These are phyloP conservation scores for Megastigmus dorsalis DNA, from an alignment of 2,888 invertebrate species.

Conservation along the genomic window DNA sequence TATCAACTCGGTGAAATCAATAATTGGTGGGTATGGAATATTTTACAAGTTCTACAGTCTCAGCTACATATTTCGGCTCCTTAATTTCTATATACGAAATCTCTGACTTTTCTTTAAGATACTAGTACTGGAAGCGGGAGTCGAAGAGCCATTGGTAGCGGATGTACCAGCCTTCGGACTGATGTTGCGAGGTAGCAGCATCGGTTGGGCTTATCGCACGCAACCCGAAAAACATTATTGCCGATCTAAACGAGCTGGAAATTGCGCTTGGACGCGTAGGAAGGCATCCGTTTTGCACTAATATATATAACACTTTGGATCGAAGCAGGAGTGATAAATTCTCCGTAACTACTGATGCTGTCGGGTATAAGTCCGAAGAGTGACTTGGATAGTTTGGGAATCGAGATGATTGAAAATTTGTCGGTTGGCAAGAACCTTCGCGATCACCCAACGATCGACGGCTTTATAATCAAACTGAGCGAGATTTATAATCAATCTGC, in stretches of 20 bases:
- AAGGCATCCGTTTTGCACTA: too few species aligned
- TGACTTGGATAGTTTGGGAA: background rate
- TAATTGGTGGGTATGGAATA: background rate
- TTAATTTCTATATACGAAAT: too few species aligned
- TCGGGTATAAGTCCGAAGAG: slow-evolving; percentile 13
- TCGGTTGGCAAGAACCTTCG: slow-evolving; percentile 24
- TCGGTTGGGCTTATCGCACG: slow-evolving; percentile 4
- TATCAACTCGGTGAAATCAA: background rate
- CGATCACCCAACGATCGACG: background rate
- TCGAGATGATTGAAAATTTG: slow-evolving; percentile 5
- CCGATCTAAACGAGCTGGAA: background rate
- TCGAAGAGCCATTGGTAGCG: slow-evolving; percentile 5
- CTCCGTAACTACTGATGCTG: slow-evolving; percentile 29
- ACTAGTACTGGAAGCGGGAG: slow-evolving; percentile 16
- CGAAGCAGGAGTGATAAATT: slow-evolving; percentile 1
- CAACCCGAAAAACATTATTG: background rate
- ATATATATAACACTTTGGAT: background rate
- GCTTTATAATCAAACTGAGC: background rate
- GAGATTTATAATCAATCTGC: background rate
- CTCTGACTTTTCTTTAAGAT: slow-evolving; percentile 4
- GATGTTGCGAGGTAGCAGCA: background rate
- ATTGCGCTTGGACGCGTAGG: background rate
- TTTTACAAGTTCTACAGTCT: too few species aligned
- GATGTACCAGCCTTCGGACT: background rate
- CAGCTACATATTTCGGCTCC: too few species aligned